Evolutionary conservation across 2,888 invertebrate genomes (phyloP), one percentile per base, ranked within the genome.

Genomic region (Rhagonycha fulva): DNA sequence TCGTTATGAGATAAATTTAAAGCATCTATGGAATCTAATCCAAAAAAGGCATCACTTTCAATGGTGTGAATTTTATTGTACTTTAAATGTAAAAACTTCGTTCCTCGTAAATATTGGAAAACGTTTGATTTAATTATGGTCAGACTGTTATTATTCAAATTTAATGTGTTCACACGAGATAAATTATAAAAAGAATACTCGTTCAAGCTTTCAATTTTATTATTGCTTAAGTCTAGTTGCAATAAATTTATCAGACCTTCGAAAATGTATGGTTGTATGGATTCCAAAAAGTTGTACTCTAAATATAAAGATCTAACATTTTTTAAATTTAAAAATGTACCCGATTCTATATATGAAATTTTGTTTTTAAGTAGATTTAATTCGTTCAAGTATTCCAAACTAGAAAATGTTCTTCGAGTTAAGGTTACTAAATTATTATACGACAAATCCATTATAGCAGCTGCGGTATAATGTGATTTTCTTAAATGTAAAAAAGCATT

Each of bases 261-360:
- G 30, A 68, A 68, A 11, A 63, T 63, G 11, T 63, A 14, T n/a
- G 63, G 24, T 32, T 32, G 32, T 12, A 63, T 23, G 12, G 63
- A 63, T 1, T 63, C 12, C 24, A 63, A 63, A 63, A 19, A n/a
- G 11, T 63, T 63, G 5, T 24, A 11, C 0, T 3, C 9, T 14
- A 69, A 47, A 68, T 32, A 0, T 23, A 75, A 14, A 1, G 5
- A 2, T 3, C 3, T 14, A 11, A 68, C 28, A 28, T 14, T 14
- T n/a, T 63, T 62, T 9, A 74, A 62, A n/a, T 66, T 62, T 10
- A 11, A 10, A 68, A 75, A 75, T n/a, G 75, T 30, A 14, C 26
- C 61, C 2, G 68, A 11, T 71, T 75, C 75, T 12, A 75, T 71
- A 12, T 14, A 19, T 9, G 47, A 28, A 14, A 71, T 71, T 26